A percentile compares a stretch with the other conserved stretches of the same genome.
These are phyloP conservation scores for Chrysochloris asiatica DNA, from an alignment of 2,113 vertebrate genomes.

Conservation along the genomic window DNA sequence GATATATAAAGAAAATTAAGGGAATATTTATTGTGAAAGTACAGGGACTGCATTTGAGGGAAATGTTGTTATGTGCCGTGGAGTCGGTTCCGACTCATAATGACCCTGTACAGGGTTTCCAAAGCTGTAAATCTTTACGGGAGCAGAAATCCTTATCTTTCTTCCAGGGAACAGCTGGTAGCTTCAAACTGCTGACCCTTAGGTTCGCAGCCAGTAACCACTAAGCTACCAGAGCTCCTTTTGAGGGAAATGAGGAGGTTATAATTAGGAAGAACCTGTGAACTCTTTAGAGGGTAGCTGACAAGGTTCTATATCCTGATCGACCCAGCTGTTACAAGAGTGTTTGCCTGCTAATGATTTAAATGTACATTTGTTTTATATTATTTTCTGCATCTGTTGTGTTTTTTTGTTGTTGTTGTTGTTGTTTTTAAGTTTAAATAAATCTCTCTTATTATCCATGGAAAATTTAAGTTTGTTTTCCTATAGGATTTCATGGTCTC, in stretches of 20 bases:
- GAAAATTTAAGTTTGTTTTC: slow-evolving; percentile 2
- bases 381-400: neutral
- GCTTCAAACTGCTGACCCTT: no score
- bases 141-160: no score
- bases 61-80: no score
- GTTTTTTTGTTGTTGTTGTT: neutral
- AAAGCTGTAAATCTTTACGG: no score
- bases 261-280: neutral
- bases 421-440: neutral
- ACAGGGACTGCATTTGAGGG: neutral
- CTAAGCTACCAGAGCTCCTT: no score
- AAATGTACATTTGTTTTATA: neutral
- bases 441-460: neutral
- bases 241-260: neutral
- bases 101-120: no score
- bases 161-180: no score
- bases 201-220: no score
- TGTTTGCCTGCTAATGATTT: neutral
- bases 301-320: no score
- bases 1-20: neutral
- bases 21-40: neutral
- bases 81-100: no score
- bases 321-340: neutral
- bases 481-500: neutral
- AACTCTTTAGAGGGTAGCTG: neutral